Evolutionary conservation across 2,888 invertebrate species (phyloP).

Genomic region (Cactoblastis cactorum): DNA sequence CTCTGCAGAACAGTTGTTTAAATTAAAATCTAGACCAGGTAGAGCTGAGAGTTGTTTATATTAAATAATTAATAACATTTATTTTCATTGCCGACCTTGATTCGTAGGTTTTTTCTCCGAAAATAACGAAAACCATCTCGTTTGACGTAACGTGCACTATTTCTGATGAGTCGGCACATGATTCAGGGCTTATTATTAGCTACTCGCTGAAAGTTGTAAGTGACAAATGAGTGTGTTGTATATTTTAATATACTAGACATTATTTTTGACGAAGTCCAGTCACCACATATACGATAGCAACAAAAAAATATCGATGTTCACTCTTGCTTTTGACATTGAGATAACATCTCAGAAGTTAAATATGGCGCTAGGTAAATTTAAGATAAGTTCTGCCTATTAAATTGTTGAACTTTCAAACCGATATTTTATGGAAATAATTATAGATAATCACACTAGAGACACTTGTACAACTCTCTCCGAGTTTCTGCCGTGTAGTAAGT

Average conservation of each 20-base stretch:
- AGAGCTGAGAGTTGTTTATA: constrained; percentile 3
- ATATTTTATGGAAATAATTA: background rate
- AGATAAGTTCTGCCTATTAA: constrained; percentile 1
- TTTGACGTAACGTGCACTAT: constrained; percentile 66
- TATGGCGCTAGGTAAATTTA: constrained; percentile 38
- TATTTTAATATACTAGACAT: constrained; percentile 24
- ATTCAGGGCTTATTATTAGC: constrained; percentile 67
- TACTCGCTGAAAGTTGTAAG: constrained; percentile 49
- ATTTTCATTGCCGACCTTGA: constrained; percentile 36
- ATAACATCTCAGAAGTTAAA: constrained; percentile 39
- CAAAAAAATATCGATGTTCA: constrained; percentile 35
- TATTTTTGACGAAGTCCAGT: constrained; percentile 21
- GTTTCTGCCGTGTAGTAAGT: constrained; percentile 22
- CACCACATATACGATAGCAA: constrained; percentile 11
- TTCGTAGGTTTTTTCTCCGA: constrained; percentile 29
- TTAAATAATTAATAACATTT: too few species aligned
- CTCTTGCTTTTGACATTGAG: constrained; percentile 46
- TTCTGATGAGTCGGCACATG: constrained; percentile 55
- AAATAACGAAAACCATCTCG: constrained; percentile 46
- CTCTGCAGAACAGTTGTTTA: too few species aligned
- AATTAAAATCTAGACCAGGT: constrained; percentile 8
- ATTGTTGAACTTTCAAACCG: background rate
- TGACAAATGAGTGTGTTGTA: constrained; percentile 48
- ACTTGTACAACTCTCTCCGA: constrained; percentile 8
- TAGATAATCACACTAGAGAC: background rate